phyloP scores from a whole-genome alignment of 2,888 invertebrate genomes.

The Drosophila bunnanda region DNA sequence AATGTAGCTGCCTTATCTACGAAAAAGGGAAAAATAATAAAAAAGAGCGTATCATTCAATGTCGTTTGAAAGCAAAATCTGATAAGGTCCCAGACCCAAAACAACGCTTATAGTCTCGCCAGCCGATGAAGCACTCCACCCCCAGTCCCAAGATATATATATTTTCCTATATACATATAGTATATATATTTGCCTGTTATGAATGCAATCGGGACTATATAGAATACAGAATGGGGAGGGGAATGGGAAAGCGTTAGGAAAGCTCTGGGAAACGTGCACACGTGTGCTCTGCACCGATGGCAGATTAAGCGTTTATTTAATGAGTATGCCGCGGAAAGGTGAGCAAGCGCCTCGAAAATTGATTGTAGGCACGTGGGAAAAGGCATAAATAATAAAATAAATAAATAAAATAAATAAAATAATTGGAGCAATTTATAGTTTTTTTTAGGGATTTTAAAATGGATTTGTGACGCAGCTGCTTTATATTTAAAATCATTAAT shows the following conservation, averaged over 20 bases:
- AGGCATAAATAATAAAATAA: not conserved
- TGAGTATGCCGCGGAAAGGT: conserved; percentile 7
- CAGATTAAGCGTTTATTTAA: conserved; percentile 33
- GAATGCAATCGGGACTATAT: conserved; percentile 34
- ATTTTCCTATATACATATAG: conserved; percentile 1
- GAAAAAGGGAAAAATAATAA: conserved; percentile 19
- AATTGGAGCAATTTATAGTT: not conserved
- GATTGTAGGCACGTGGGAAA: conserved; percentile 3
- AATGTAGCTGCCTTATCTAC: conserved; percentile 29
- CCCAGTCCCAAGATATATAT: conserved; percentile 8
- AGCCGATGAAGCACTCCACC: conserved; percentile 19
- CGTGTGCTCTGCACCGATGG: conserved; percentile 45
- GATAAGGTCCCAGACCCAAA: conserved; percentile 60
- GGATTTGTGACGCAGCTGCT: not conserved
- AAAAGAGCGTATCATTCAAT: conserved; percentile 58
- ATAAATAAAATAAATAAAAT: not conserved
- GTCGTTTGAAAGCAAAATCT: conserved; percentile 68
- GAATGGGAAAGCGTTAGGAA: conserved; percentile 22
- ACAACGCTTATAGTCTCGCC: conserved; percentile 35
- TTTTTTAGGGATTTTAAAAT: not conserved
- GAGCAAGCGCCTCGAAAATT: conserved; percentile 20
- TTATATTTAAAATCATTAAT: not conserved
- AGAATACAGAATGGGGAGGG: conserved; percentile 29
- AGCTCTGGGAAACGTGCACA: conserved; percentile 67
- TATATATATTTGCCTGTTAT: conserved; percentile 2